These are phyloP conservation scores for Nothura maculosa DNA, from an alignment of 2,797 vertebrate species.

Conservation along the genomic window DNA sequence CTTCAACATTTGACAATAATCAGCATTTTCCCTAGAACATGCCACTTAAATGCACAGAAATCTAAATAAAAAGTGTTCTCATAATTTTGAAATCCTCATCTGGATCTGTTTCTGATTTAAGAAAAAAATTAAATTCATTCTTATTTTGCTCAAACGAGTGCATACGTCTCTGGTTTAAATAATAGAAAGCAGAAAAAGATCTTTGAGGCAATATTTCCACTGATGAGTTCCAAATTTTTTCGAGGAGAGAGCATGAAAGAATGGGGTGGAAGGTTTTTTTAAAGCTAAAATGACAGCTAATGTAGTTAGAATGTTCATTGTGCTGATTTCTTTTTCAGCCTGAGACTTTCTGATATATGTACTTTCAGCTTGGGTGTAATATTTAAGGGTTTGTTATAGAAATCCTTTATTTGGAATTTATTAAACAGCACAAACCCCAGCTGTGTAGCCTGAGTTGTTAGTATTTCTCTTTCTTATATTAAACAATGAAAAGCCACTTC, in stretches of 20 bases:
- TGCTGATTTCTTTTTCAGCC: neutral
- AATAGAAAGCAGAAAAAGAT: constrained; percentile 42
- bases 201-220: constrained; percentile 55
- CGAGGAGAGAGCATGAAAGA: neutral
- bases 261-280: neutral
- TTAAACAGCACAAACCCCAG: neutral
- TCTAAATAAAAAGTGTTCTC: constrained; percentile 25
- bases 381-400: constrained; percentile 30
- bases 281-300: constrained; percentile 28
- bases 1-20: constrained; percentile 61
- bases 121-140: constrained; percentile 25
- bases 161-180: constrained; percentile 50
- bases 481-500: constrained; percentile 54
- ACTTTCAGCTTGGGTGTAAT: neutral
- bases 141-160: constrained; percentile 34
- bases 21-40: constrained; percentile 45
- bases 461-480: constrained; percentile 18
- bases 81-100: constrained; percentile 51
- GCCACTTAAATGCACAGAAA: constrained; percentile 45
- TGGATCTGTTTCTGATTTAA: constrained; percentile 56
- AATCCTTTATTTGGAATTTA: neutral
- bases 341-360: neutral
- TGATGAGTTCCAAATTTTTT: constrained; percentile 47
- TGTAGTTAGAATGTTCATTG: constrained; percentile 3
- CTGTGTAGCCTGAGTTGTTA: neutral